These are phyloP conservation scores for Bergia sp. DNA, from an alignment of 92 coral and sea anemone species.

Conservation along the genomic window DNA sequence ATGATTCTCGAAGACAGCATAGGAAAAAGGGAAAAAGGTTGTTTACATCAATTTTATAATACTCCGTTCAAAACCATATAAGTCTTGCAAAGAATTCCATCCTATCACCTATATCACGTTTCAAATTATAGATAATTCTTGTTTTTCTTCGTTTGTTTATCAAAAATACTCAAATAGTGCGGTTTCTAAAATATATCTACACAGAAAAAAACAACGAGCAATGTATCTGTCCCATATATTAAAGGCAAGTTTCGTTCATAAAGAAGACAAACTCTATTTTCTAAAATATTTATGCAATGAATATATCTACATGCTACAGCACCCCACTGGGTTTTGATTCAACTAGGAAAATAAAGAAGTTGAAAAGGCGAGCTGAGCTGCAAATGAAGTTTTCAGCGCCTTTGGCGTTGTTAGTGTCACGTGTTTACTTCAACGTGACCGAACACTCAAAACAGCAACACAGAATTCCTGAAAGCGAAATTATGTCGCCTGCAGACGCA, in stretches of 20 bases:
- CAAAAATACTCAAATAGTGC: background rate
- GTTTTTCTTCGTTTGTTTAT: background rate
- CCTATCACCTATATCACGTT: background rate
- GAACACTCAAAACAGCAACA: too few relatives aligned
- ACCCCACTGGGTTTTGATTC: background rate
- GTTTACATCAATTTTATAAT: background rate
- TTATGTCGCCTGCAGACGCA: background rate
- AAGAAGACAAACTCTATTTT: background rate
- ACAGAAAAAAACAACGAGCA: background rate
- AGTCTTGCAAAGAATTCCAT: background rate
- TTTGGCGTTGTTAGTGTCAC: background rate
- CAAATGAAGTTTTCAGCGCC: background rate
- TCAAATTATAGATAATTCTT: too few relatives aligned
- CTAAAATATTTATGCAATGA: background rate
- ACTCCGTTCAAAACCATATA: background rate
- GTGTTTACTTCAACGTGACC: background rate
- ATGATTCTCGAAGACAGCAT: background rate
- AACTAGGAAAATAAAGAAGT: background rate
- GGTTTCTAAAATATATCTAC: background rate
- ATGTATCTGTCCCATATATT: background rate
- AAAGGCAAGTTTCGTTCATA: background rate
- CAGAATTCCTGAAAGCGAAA: background rate
- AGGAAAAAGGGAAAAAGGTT: background rate
- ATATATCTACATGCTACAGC: background rate
- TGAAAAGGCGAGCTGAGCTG: background rate